Conservation (phyloP, 2,113 vertebrate genomes). For the Rhynchopsitta pachyrhyncha region DNA sequence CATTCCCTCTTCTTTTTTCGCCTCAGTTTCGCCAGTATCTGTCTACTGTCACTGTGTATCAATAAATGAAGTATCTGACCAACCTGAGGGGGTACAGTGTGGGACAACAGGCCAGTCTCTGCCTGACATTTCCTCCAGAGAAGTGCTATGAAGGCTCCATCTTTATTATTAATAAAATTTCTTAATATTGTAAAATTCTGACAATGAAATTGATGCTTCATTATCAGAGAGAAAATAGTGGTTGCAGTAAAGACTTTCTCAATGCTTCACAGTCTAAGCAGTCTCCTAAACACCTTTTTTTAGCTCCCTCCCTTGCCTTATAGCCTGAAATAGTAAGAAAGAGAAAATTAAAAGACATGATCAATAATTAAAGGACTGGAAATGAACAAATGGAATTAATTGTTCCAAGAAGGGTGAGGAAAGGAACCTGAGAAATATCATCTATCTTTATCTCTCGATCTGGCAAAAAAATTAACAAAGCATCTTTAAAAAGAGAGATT, state of each 20-base stretch:
- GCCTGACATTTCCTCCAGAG: neutral
- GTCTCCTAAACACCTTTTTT: neutral
- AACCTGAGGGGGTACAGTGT: neutral
- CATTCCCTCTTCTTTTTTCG: neutral
- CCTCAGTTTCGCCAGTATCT: neutral
- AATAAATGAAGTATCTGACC: neutral
- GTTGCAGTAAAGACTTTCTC: neutral
- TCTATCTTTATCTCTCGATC: constrained; percentile 46
- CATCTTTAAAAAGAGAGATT: neutral
- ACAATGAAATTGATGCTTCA: neutral
- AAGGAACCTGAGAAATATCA: constrained; percentile 35
- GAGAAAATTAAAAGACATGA: neutral
- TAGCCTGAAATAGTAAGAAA: neutral
- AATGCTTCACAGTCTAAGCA: neutral
- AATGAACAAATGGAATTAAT: constrained; percentile 54
- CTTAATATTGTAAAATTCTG: neutral
- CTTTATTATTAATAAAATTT: neutral
- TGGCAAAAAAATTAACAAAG: constrained; percentile 40
- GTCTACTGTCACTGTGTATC: neutral
- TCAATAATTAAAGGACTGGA: constrained; percentile 45
- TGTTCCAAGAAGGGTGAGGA: constrained; percentile 21
- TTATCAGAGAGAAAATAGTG: neutral
- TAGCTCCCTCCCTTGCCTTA: neutral
- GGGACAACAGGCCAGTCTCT: neutral
- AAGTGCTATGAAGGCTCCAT: neutral